Evolutionary conservation across 2,888 invertebrate species (phyloP).

Genomic region (Leptinotarsa rubiginosa): DNA sequence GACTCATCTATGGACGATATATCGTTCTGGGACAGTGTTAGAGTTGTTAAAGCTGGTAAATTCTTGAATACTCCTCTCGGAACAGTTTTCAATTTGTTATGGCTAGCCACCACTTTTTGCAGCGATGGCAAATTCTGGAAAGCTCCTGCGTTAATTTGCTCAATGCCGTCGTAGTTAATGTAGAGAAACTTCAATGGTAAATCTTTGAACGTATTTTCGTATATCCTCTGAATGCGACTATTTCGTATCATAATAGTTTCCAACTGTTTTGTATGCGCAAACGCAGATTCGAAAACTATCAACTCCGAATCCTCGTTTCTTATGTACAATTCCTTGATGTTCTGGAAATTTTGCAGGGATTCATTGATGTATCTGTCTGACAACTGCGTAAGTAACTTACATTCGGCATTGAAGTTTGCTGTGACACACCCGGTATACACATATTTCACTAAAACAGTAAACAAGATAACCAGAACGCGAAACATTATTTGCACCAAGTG

Average conservation of each 20-base stretch:
- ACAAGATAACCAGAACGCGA: neutral
- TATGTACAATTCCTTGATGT: neutral
- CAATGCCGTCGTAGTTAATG: slow-evolving; percentile 31
- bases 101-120: slow-evolving; percentile 25
- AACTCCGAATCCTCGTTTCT: neutral
- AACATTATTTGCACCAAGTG: neutral
- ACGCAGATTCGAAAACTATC: slow-evolving; percentile 6
- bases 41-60: slow-evolving; percentile 24
- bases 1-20: slow-evolving; percentile 36
- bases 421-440: neutral
- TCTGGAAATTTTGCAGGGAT: neutral
- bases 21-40: slow-evolving; percentile 40
- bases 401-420: neutral
- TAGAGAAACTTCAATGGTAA: slow-evolving; percentile 27
- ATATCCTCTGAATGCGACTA: slow-evolving; percentile 15
- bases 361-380: neutral
- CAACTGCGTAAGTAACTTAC: neutral
- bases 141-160: slow-evolving; percentile 31
- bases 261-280: neutral
- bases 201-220: slow-evolving; percentile 31
- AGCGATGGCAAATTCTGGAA: slow-evolving; percentile 40
- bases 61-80: slow-evolving; percentile 34
- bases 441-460: neutral
- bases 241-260: neutral
- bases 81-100: slow-evolving; percentile 37